These are phyloP conservation scores for Onychostruthus taczanowskii DNA, from an alignment of 2,113 vertebrate genomes.

Conservation along the genomic window DNA sequence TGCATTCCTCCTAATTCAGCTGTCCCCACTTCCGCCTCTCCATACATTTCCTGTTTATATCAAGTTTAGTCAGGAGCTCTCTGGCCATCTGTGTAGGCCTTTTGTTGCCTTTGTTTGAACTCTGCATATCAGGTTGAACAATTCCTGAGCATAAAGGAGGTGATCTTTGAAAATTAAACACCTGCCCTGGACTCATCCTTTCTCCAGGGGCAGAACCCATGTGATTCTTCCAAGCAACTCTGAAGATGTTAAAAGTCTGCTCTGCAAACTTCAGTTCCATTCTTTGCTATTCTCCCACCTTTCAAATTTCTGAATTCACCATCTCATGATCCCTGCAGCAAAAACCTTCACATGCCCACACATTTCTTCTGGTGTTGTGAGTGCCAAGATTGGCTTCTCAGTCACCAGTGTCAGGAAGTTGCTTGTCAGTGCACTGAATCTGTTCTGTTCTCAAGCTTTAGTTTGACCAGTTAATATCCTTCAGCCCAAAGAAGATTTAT, in stretches of 20 bases:
- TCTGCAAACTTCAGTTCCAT: background rate
- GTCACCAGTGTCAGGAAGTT: background rate
- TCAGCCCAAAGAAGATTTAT: background rate
- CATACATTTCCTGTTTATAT: background rate
- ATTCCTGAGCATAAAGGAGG: background rate
- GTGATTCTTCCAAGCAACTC: background rate
- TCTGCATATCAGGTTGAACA: background rate
- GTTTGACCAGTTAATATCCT: background rate
- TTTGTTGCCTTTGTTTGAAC: background rate
- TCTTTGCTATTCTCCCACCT: background rate
- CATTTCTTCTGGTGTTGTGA: background rate
- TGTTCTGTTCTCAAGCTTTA: background rate
- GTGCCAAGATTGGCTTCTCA: background rate
- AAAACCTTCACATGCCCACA: background rate
- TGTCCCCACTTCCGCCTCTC: fast-evolving
- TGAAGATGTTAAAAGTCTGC: background rate
- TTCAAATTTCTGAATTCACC: background rate
- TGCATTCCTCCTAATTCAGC: background rate
- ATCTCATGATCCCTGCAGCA: background rate
- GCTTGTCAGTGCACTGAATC: background rate
- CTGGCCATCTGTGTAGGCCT: background rate
- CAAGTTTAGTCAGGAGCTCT: background rate
- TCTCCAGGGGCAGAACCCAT: background rate
- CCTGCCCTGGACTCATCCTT: background rate
- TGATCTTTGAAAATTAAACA: background rate